A percentile compares a stretch with the other conserved stretches of the same genome.
phyloP scores from a whole-genome alignment of 1,140 invertebrate genomes.

The Diuraphis noxia region DNA sequence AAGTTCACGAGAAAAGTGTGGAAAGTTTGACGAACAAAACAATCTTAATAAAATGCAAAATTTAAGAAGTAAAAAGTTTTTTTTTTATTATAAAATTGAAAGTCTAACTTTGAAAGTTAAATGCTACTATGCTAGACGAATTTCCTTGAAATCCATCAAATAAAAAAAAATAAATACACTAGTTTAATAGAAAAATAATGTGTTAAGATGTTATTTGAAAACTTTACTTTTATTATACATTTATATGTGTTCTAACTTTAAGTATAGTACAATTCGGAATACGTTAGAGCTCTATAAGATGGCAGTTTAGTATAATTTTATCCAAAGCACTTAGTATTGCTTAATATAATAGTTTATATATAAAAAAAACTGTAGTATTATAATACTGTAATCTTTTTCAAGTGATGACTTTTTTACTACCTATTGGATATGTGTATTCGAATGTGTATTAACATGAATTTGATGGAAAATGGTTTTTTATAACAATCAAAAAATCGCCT shows the following conservation, averaged over 20 bases:
- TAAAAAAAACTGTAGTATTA: background rate
- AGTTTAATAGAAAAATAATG: conserved; percentile 3
- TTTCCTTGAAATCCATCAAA: background rate
- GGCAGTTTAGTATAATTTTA: background rate
- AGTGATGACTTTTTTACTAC: background rate
- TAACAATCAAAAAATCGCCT: background rate
- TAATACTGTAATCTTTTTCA: background rate
- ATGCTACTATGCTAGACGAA: background rate
- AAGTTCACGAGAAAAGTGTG: background rate
- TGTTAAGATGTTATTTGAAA: background rate
- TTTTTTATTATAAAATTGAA: conserved; percentile 23
- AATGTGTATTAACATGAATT: background rate
- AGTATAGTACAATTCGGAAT: background rate
- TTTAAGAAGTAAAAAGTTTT: conserved; percentile 12
- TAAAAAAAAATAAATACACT: background rate
- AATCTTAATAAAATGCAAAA: conserved; percentile 39
- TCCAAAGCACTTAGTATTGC: background rate
- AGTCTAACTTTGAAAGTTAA: conserved; percentile 7
- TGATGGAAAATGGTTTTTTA: background rate
- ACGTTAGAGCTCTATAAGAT: background rate
- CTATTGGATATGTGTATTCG: background rate
- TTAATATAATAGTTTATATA: background rate
- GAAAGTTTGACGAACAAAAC: conserved; percentile 30
- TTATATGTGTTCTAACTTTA: too few relatives aligned
- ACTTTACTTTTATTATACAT: background rate